Evolutionary conservation across 2,113 vertebrate genomes (phyloP), one percentile per base, ranked within the genome.

Genomic region (Alethe diademata): DNA sequence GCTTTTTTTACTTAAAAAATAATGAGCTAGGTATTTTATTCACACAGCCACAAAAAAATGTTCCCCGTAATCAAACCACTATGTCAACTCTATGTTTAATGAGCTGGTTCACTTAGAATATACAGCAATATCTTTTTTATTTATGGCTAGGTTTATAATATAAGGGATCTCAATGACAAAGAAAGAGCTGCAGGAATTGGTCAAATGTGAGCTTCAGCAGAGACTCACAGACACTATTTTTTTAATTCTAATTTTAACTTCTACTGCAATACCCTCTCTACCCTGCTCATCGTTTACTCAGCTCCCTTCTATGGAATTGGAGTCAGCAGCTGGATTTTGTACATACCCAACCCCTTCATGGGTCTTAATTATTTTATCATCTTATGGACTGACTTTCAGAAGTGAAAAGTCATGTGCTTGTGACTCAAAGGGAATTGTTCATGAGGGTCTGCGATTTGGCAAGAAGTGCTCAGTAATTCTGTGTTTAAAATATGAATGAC

Each of bases 401-500:
- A 92, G 25, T 65, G 31, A 90, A 90, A 83, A 93, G 53, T 79
- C 71, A 86, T 1, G 11, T 78, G 70, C 67, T 92, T 91, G 11
- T 47, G 75, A 53, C 79, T 84, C 90, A 79, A 48, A 94, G 93
- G 36, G 82, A 96, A 86, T 92, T 78, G 4, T 92, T 97, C 90
- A 90, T 13, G 31, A 92, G 57, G 91, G 95, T 64, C 75, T 97
- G 86, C 35, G 9, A 42, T 65, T 88, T 96, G 88, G 93, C 91
- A 91, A 96, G 81, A 78, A 88, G 29, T 84, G 42, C 25, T 86
- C 50, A 57, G 72, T 90, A 96, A 92, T 93, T 96, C 86, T 91
- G 61, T 89, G 90, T 85, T 96, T 83, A 78, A 96, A 96, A 96
- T 86, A 88, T 97, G 96, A 98, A 98, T 97, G 93, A 96, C 88